Base-by-base conservation (phyloP, 2,797 vertebrate species). In the Xyrichtys novacula region DNA sequence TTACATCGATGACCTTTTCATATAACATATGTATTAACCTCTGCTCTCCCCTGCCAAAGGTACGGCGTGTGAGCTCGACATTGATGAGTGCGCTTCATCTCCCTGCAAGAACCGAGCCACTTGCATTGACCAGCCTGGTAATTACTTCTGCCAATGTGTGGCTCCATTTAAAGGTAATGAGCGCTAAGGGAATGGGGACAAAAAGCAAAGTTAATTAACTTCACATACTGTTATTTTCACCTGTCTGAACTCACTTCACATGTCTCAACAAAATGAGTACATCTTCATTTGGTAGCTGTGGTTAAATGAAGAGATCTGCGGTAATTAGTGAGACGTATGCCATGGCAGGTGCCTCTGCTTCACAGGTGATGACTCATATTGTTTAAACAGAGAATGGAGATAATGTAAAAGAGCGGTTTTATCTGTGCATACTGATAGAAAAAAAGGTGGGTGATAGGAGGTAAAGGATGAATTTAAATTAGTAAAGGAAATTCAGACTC, bases 131-230 rank as follows among this genome's bases (percentile, higher is more conserved):
- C 95, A 93, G 75, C 90, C 92, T 68, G 92, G 93, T 95, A 95
- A 96, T 96, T 97, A 96, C 92, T 91, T 92, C 93, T 96, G 95
- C 94, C 94, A 92, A 74, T 95, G 94, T 92, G 82, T 87, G 86
- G 85, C 92, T 96, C 94, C 94, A 25, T 96, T 96, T 95, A 97
- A 95, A 97, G 94, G 95, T 96, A 98, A 96, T 93, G 90, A 93
- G 93, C 87, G 91, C 72, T 80, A 80, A 92, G 91, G 88, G 91
- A 94, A 89, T 89, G 79, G 84, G 81, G 84, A 90, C 86, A 87
- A 89, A 84, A 92, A 49, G 78, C 78, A 95, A 95, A 94, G 85
- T 91, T 94, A 95, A 96, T 96, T 95, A 96, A 94, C 93, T 94
- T 94, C 83, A 92, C 85, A 94, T 94, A 89, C 79, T 87, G 87